Conservation (phyloP, 1,140 invertebrate genomes). For the Atta cephalotes region DNA sequence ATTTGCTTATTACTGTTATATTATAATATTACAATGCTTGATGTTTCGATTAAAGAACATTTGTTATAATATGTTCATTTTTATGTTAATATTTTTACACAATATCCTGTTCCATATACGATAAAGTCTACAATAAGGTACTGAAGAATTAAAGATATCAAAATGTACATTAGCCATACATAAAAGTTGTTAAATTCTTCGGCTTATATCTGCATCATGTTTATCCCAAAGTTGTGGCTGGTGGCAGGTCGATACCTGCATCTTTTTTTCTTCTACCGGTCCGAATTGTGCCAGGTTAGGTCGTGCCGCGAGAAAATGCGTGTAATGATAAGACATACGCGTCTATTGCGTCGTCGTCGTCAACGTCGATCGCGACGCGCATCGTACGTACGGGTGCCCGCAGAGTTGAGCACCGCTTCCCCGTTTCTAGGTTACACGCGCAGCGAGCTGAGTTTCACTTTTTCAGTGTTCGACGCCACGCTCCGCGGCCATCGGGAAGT, state of each 20-base stretch:
- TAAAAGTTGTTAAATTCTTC: neutral
- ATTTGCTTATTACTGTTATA: too few relatives aligned
- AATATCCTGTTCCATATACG: too few relatives aligned
- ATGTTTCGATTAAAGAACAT: too few relatives aligned
- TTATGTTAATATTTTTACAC: too few relatives aligned
- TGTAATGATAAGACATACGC: slow-evolving; percentile 35
- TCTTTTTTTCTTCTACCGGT: slow-evolving; percentile 8
- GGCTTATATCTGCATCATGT: neutral
- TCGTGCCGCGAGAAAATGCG: neutral
- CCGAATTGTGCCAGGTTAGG: neutral
- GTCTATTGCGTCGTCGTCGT: slow-evolving; percentile 32
- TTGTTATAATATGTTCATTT: too few relatives aligned
- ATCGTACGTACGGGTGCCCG: slow-evolving; percentile 68
- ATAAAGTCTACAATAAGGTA: too few relatives aligned
- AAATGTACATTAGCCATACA: neutral
- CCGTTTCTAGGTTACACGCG: slow-evolving; percentile 87
- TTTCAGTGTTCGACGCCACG: slow-evolving; percentile 84
- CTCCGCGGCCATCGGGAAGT: slow-evolving; percentile 80
- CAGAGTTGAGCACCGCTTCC: slow-evolving; percentile 84
- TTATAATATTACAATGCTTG: too few relatives aligned
- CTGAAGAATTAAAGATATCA: neutral
- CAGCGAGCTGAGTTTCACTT: slow-evolving; percentile 86
- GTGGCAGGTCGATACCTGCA: slow-evolving; percentile 16
- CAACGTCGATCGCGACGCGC: neutral
- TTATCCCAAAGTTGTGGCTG: slow-evolving; percentile 16